Evolutionary conservation across 2,888 invertebrate genomes (phyloP), one percentile per base, ranked within the genome.

Genomic region (Tetranychus truncatus): DNA sequence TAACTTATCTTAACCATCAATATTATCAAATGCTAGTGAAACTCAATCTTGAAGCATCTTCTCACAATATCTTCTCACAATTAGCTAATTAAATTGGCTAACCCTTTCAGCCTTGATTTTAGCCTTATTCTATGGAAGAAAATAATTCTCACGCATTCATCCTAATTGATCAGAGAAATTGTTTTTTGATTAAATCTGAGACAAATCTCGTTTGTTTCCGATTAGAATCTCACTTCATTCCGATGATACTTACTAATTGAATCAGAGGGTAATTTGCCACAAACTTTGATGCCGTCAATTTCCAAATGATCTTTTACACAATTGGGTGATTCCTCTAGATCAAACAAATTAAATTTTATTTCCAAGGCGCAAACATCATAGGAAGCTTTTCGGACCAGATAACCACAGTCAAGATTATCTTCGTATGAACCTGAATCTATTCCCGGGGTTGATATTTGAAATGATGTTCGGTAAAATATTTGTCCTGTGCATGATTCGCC

Each of bases 351-450:
- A 75, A 78, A 79, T 24, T 77, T 77, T 24, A 80, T 76, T 66
- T 80, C 79, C 2, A 80, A 74, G 8, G 79, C 79, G 45, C 80
- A 80, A 18, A 80, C 78, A 45, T 78, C 76, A 15, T 76, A 78
- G 11, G 76, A 77, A 11, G 73, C 74, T 55, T 78, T 78, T 55
- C 77, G 75, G 4, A 80, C 73, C 4, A 77, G 76, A 75, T 79
- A 80, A 15, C 75, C 74, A 65, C 80, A 80, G 34, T 79, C 79
- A 8, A 75, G 66, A 66, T 77, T 77, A 44, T 78, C 75, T 0
- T 78, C 77, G 66, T 80, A 80, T 7, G 76, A 75, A 0, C 79
- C 76, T 1, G 74, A 74, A 66, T 76, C 76, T 66, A 77, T 79
- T 6, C 76, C 77, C 0, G 79, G 79, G 66, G 77, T 78, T 46